Evolutionary conservation across 2,113 vertebrate genomes (phyloP), one percentile per base, ranked within the genome.

Genomic region (Chaetodon auriga): DNA sequence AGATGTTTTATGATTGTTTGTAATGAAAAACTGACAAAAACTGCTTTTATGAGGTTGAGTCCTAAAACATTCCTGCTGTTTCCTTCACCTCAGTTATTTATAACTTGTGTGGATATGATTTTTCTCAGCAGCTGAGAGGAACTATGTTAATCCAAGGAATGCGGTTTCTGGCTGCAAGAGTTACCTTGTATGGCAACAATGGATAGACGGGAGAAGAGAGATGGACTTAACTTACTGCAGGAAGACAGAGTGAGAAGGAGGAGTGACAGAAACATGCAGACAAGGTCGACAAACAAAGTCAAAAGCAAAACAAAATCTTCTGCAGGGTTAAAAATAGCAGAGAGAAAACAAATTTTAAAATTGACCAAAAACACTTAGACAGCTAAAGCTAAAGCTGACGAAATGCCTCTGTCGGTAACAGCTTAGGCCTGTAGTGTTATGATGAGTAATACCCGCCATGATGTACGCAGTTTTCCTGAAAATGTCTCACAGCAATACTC

Each of bases 171-270:
- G 84, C 65, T 75, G 85, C 83, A 36, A 81, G 38, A 54, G 81
- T 89, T 91, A 78, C 94, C 92, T 89, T 93, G 83, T 93, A 93
- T 88, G 93, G 93, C 69, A 62, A 72, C 45, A 72, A 36, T 62
- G 80, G 82, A 82, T 55, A 46, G 84, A 83, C n/a, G 51, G 4
- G 30, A 4, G 62, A 63, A 16, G 60, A 49, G 62, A 60, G 66
- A 61, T 35, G 21, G 61, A 62, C 35, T 25, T 58, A 1, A 23
- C 30, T 30, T 30, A 30, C 30, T 7, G 25, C 13, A 55, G 57
- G 0, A 1, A 54, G 62, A 78, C 30, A 43, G 51, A 66, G 58
- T 4, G 14, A 76, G 68, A 54, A 19, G 43, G 58, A 81, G 53
- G 49, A 38, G 64, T 41, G 18, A 60, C 43, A 73, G 41, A 36